Conservation (phyloP, 1,140 invertebrate species). For the Neotoxoptera formosana region DNA sequence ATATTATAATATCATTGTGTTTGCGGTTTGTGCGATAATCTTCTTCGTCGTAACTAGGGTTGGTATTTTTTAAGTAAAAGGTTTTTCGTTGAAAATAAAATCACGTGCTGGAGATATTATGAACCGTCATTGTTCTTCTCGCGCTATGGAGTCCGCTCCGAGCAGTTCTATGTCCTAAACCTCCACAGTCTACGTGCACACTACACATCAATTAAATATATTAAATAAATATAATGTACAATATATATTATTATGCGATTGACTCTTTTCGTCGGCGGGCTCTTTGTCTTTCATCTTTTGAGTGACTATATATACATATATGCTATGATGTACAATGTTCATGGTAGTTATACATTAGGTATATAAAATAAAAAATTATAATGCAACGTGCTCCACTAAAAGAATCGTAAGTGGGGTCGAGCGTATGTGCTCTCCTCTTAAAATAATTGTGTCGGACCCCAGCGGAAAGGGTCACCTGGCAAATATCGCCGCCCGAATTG, state of each 20-base stretch:
- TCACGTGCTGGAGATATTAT: background rate
- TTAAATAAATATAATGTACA: background rate
- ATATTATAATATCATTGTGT: no score
- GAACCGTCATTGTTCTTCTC: background rate
- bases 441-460: background rate
- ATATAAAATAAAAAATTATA: background rate
- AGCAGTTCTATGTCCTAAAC: background rate
- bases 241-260: background rate
- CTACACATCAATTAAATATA: background rate
- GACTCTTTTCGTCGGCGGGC: background rate
- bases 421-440: background rate
- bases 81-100: background rate
- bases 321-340: background rate
- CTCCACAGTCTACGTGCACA: background rate
- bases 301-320: background rate
- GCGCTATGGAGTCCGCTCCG: background rate
- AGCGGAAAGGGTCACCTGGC: background rate
- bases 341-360: background rate
- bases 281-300: background rate
- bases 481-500: background rate
- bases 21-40: no score
- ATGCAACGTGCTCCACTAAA: background rate
- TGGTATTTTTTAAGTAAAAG: no score
- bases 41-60: no score
- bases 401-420: background rate